Base-by-base conservation (phyloP, 2,797 vertebrate species). In the Spinus olivaceus region DNA sequence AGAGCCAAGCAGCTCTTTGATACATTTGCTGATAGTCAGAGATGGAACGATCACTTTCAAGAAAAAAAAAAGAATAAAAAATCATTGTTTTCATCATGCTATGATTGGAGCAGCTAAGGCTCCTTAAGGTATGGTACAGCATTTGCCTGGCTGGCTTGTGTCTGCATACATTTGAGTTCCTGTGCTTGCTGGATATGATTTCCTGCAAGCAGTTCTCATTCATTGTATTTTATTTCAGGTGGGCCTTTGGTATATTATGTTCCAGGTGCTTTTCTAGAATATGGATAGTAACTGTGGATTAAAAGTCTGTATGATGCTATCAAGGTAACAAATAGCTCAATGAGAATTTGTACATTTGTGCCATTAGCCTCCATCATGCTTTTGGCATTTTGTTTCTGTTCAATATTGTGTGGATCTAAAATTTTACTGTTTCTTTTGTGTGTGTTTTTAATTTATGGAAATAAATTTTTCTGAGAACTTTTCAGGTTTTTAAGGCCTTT, bases 391-490 rank as follows among this genome's bases (percentile, higher is more conserved):
- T 79, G 81, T 96, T 97, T 97, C 89, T 98, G 95, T 97, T 97
- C 44, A 76, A 93, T 97, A 97, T 95, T 96, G 96, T 96, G 94
- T 97, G 95, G 96, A 93, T 97, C 96, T 97, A 92, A 97, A 97
- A 96, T 92, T 91, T 90, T 91, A 95, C 90, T 96, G 95, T 90
- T 94, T 91, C 73, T 86, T 96, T 86, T 91, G 85, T 96, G 95
- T 97, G 95, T 98, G 96, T 97, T 88, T 95, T 94, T 98, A 98
- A 98, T 97, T 98, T 98, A 98, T 98, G 97, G 93, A 97, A 98
- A 98, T 98, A 97, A 98, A 96, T 91, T 95, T 97, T 97, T 97
- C 94, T 96, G 92, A 95, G 83, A 96, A 93, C 39, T 25, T 96
- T 96, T 96, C 66, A 53, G 5, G 25, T 64, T 79, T 77, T 69